Base-by-base conservation (phyloP, 2,888 invertebrate species). In the Andrena bicolor region DNA sequence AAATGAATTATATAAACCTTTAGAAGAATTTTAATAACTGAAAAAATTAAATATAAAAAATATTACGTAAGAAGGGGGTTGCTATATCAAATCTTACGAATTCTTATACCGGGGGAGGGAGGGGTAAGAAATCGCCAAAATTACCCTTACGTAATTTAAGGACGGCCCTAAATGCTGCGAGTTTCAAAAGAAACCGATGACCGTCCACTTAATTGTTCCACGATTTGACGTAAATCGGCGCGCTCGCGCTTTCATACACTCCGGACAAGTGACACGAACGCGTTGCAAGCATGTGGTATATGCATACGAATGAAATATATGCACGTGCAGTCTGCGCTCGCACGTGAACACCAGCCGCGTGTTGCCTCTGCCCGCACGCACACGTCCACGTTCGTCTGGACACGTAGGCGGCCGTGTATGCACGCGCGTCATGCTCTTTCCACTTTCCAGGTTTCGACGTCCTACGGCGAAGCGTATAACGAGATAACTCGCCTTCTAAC, bases 401-500 rank as follows among this genome's bases (percentile, higher is more conserved):
- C 23, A 26, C 10, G 20, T 4, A 28, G 13, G 60, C 53, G 26
- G 41, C 56, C 48, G 56, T 64, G 48, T 61, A 28, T 13, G 16
- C 20, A 23, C 23, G 35, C 4, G 20, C n/a, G 20, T 32, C n/a
- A 28, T 30, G 60, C 26, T 49, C 35, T 53, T 64, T 56, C 56
- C 58, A 20, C 61, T 58, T 74, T 71, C 71, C 66, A 72, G 35
- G 75, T 70, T 84, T 79, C 72, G 61, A 26, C 70, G 69, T 60
- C 26, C 56, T 13, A 48, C 63, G 76, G 71, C 76, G 82, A 69
- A 58, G 63, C 65, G 53, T 72, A 73, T 87, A 89, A 89, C 79
- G 68, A 84, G 82, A 89, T 88, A 82, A 83, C 80, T 80, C 80
- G 63, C 77, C 80, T 82, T 84, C 80, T 86, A 84, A 88, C 74